Conservation (phyloP, 1,140 invertebrate species). For the Dendroctonus valens region DNA sequence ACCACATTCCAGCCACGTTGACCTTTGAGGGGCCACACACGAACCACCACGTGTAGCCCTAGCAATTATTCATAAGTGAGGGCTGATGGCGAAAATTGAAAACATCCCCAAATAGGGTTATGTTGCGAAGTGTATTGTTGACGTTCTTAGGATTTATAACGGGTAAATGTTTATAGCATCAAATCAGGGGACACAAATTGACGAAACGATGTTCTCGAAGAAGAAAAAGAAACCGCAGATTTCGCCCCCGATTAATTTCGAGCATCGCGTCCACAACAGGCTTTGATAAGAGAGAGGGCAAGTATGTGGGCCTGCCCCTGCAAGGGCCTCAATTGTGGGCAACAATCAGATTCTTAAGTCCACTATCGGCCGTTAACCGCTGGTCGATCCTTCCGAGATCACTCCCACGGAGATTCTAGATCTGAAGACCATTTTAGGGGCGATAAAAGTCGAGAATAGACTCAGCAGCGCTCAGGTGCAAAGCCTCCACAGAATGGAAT, state of each 20-base stretch:
- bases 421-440: slow-evolving; percentile 87
- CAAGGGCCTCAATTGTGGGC: slow-evolving; percentile 92
- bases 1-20: too few relatives aligned
- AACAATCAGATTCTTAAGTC: slow-evolving; percentile 85
- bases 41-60: background rate
- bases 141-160: slow-evolving; percentile 22
- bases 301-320: slow-evolving; percentile 92
- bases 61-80: background rate
- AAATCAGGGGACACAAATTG: background rate
- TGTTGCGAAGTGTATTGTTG: slow-evolving; percentile 24
- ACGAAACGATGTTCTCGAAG: slow-evolving; percentile 78
- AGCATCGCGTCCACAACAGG: slow-evolving; percentile 97
- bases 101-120: slow-evolving; percentile 14
- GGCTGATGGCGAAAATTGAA: background rate
- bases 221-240: slow-evolving; percentile 98
- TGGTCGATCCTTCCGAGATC: slow-evolving; percentile 95
- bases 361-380: slow-evolving; percentile 84
- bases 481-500: slow-evolving; percentile 59
- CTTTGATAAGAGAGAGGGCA: slow-evolving; percentile 92
- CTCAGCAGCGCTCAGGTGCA: slow-evolving; percentile 45
- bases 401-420: slow-evolving; percentile 95
- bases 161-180: slow-evolving; percentile 10
- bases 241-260: slow-evolving; percentile 95
- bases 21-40: too few relatives aligned
- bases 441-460: slow-evolving; percentile 55